Evolutionary conservation across 2,888 invertebrate genomes (phyloP), one percentile per base, ranked within the genome.

Genomic region (Acanthosepion esculentum): DNA sequence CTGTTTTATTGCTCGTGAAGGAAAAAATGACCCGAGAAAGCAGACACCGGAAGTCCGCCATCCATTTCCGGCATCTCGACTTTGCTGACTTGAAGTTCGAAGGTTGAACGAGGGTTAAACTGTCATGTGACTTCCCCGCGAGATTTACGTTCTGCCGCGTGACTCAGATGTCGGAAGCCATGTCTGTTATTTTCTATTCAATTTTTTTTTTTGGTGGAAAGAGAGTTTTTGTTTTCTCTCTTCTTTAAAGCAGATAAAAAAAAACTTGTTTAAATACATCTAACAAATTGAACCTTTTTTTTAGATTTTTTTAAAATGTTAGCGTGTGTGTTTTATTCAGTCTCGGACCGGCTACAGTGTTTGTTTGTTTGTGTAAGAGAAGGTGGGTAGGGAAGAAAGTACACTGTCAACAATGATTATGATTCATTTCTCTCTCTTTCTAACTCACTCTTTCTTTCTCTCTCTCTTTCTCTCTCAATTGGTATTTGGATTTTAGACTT

Each of bases 201-300:
- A n/a, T 78, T n/a, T 78, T 78, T 78, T 10, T 10, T 33, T 12
- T n/a, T 78, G 20, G 41, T 41, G 41, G 41, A 41, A 41, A 41
- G 3, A 41, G 41, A 41, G 41, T 41, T 41, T 78, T 78, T 29
- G 10, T n/a, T 18, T 15, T 78, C 78, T 78, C n/a, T 78, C 23
- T 3, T 15, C 12, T n/a, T 5, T 33, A n/a, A n/a, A 64, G 26
- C 3, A 26, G 20, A 18, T 55, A 55, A 59, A 59, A 59, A 59
- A 59, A 20, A 23, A 20, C 20, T 10, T 15, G 23, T 78, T 78
- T 12, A 33, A 78, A n/a, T 12, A 78, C 8, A 12, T 15, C n/a
- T 78, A n/a, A 78, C n/a, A 78, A 78, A 78, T 78, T 78, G 78
- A 78, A 78, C 78, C n/a, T 78, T 78, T n/a, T n/a, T n/a, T 78